phyloP scores from a whole-genome alignment of 2,888 invertebrate species.

The Dicycla oo region DNA sequence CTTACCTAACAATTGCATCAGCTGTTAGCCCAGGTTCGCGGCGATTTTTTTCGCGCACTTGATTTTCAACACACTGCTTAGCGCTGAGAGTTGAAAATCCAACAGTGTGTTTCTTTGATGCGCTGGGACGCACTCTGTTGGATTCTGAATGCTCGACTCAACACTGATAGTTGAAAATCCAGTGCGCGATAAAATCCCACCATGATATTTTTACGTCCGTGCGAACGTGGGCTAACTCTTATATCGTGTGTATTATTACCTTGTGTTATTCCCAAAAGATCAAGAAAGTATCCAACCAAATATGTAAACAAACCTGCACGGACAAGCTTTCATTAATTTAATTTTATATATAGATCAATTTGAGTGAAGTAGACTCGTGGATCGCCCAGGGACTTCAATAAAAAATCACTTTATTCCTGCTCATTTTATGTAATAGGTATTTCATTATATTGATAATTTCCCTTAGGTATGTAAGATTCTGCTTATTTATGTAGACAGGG shows the following conservation, averaged over 20 bases:
- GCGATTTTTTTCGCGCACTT: too few relatives aligned
- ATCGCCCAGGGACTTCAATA: constrained; percentile 70
- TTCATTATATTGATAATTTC: constrained; percentile 66
- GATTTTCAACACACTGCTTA: too few relatives aligned
- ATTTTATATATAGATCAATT: constrained; percentile 62
- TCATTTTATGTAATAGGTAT: constrained; percentile 68
- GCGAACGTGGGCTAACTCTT: too few relatives aligned
- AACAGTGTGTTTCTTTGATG: too few relatives aligned
- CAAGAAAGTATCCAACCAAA: constrained; percentile 24
- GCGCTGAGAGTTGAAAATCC: too few relatives aligned
- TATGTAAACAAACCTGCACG: constrained; percentile 49
- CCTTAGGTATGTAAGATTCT: constrained; percentile 47
- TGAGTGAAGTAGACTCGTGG: constrained; percentile 53
- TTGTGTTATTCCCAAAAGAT: constrained; percentile 10
- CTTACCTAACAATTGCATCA: too few relatives aligned
- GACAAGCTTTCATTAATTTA: constrained; percentile 50
- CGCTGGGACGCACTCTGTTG: too few relatives aligned
- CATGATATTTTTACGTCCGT: too few relatives aligned
- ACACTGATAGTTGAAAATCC: too few relatives aligned
- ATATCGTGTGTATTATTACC: background rate
- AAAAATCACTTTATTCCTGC: constrained; percentile 74
- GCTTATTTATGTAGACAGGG: constrained; percentile 11
- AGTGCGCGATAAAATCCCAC: too few relatives aligned
- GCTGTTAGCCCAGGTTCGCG: too few relatives aligned
- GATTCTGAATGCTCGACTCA: too few relatives aligned